Percentiles rank a stretch among this genome's conserved stretches.
Evolutionary conservation across 2,888 invertebrate species (phyloP).

Genomic region (Cheilosia scutellata): DNA sequence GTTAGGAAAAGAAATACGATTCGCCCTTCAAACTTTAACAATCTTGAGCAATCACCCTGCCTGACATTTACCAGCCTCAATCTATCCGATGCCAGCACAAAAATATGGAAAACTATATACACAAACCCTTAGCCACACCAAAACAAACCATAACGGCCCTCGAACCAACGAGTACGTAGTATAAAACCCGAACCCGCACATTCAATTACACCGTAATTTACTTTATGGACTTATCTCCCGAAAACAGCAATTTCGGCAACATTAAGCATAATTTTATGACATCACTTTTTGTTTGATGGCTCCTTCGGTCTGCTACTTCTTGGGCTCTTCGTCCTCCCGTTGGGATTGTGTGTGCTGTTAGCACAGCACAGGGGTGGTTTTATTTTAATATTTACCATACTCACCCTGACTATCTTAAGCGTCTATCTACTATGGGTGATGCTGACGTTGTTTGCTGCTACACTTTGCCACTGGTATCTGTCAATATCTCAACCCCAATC

Average conservation of each 20-base stretch:
- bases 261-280: constrained; percentile 84
- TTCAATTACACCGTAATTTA: constrained; percentile 83
- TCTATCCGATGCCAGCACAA: constrained; percentile 5
- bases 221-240: constrained; percentile 82
- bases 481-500: constrained; percentile 76
- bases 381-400: constrained; percentile 71
- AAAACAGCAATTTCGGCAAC: constrained; percentile 83
- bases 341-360: constrained; percentile 18
- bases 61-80: constrained; percentile 61
- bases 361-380: constrained; percentile 60
- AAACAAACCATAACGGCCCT: constrained; percentile 71
- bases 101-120: constrained; percentile 62
- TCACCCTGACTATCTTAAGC: constrained; percentile 68
- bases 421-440: constrained; percentile 55
- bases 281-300: constrained; percentile 80
- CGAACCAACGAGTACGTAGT: constrained; percentile 38
- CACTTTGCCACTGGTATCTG: constrained; percentile 73
- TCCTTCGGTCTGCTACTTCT: constrained; percentile 71
- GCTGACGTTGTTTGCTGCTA: constrained; percentile 54
- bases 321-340: constrained; percentile 13
- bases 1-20: not conserved
- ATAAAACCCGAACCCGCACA: constrained; percentile 78
- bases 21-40: constrained; percentile 68
- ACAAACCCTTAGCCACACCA: constrained; percentile 56
- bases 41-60: constrained; percentile 71